A percentile compares a stretch with the other conserved stretches of the same genome.
Evolutionary conservation across 1,140 invertebrate genomes (phyloP).

Genomic region (Orius insidiosus): DNA sequence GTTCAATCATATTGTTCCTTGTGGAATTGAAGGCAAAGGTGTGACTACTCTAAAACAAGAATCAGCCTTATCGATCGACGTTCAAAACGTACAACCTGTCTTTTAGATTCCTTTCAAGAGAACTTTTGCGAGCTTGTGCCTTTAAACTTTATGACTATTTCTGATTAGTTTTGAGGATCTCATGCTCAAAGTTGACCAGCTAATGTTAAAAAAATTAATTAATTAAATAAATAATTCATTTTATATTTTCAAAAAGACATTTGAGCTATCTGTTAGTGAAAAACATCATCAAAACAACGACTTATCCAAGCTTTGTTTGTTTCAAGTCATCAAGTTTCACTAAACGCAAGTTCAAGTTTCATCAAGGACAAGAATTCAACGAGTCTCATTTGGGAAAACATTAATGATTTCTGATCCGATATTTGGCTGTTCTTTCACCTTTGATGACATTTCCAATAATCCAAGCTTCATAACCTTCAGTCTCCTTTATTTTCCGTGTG

Average conservation of each 20-base stretch:
- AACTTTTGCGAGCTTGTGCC: slow-evolving; percentile 37
- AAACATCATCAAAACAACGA: no score
- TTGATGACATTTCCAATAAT: slow-evolving; percentile 97
- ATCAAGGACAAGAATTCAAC: no score
- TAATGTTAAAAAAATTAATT: no score
- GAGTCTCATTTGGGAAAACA: slow-evolving; percentile 30
- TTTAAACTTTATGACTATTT: not conserved
- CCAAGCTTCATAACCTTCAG: slow-evolving; percentile 95
- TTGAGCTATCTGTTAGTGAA: no score
- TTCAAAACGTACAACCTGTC: slow-evolving; percentile 38
- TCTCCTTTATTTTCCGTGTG: slow-evolving; percentile 92
- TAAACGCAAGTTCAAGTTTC: no score
- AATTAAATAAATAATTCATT: no score
- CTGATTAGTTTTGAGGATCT: no score
- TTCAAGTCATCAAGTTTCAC: no score
- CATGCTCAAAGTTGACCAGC: no score
- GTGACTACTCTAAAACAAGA: slow-evolving; percentile 82
- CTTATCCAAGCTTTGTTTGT: no score
- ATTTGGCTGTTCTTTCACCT: slow-evolving; percentile 85
- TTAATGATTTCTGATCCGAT: slow-evolving; percentile 95
- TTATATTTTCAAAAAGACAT: no score
- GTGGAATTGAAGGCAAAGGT: slow-evolving; percentile 82
- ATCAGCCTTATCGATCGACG: slow-evolving; percentile 33
- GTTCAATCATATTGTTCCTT: slow-evolving; percentile 92
- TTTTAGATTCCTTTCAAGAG: slow-evolving; percentile 44